Percentiles rank a stretch among this genome's conserved stretches.
Evolutionary conservation across 2,113 vertebrate species (phyloP).

Genomic region (Colaptes auratus): DNA sequence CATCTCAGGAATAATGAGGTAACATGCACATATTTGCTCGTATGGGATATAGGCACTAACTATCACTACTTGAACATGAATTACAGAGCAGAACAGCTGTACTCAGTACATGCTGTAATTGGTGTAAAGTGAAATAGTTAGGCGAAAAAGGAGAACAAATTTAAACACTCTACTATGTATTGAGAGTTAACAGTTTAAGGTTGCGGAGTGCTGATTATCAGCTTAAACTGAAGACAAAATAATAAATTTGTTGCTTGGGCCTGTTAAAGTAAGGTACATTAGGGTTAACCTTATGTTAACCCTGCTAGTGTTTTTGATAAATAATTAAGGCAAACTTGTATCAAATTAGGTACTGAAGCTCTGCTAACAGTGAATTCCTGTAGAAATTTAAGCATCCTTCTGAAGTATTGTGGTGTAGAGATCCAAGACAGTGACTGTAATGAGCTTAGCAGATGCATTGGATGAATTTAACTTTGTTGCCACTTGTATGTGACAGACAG

Average conservation of each 20-base stretch:
- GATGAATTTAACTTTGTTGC: slow-evolving; percentile 11
- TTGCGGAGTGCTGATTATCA: neutral
- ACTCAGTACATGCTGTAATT: neutral
- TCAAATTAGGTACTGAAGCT: neutral
- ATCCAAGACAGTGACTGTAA: neutral
- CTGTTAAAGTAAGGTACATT: neutral
- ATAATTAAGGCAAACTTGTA: neutral
- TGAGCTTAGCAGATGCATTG: slow-evolving; percentile 26
- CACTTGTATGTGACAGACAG: neutral
- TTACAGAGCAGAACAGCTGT: neutral
- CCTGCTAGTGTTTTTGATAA: no score
- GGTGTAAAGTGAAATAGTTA: neutral
- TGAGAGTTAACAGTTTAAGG: neutral
- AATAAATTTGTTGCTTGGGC: neutral
- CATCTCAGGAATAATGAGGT: slow-evolving; percentile 97
- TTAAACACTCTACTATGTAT: rapidly evolving
- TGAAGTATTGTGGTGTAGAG: neutral
- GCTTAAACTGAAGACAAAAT: neutral
- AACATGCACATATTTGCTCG: neutral
- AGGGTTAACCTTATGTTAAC: neutral
- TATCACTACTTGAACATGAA: neutral
- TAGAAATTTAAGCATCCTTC: neutral
- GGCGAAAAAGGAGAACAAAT: neutral
- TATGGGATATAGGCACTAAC: rapidly evolving
- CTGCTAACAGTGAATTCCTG: neutral